Percentiles rank a stretch among this genome's conserved stretches.
Evolutionary conservation across 2,888 invertebrate genomes (phyloP).

Genomic region (Quadroppia sp.): DNA sequence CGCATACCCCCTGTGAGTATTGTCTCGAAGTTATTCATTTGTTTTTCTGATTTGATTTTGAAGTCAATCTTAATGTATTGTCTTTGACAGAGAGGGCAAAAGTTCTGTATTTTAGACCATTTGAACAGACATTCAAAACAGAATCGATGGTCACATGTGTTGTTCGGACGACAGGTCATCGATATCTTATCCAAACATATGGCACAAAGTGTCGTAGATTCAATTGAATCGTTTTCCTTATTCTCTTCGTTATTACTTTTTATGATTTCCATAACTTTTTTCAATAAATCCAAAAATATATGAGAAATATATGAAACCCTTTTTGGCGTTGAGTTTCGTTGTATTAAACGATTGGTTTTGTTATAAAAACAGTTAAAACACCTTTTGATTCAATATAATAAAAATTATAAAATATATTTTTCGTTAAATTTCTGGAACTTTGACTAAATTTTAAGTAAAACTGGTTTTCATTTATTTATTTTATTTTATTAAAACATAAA

Average conservation of each 20-base stretch:
- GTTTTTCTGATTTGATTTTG: background rate
- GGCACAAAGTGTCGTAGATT: background rate
- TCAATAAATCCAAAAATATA: too few species aligned
- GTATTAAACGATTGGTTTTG: too few species aligned
- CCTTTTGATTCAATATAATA: too few species aligned
- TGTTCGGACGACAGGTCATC: background rate
- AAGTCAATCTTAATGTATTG: background rate
- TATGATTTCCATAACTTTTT: too few species aligned
- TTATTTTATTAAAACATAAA: too few species aligned
- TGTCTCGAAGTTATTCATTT: background rate
- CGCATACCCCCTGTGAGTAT: background rate
- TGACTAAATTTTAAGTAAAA: too few species aligned
- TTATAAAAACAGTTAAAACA: too few species aligned
- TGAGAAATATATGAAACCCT: too few species aligned
- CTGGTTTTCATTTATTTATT: too few species aligned
- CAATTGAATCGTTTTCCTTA: background rate
- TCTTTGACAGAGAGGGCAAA: conserved; percentile 7
- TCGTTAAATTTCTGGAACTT: too few species aligned
- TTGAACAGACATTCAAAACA: conserved; percentile 9
- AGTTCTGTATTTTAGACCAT: background rate
- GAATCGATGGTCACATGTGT: background rate
- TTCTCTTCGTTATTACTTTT: background rate
- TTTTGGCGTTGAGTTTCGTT: too few species aligned
- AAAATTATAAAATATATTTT: too few species aligned
- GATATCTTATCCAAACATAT: background rate